phyloP scores from a whole-genome alignment of 1,140 invertebrate genomes.

The Leptopilina boulardi region DNA sequence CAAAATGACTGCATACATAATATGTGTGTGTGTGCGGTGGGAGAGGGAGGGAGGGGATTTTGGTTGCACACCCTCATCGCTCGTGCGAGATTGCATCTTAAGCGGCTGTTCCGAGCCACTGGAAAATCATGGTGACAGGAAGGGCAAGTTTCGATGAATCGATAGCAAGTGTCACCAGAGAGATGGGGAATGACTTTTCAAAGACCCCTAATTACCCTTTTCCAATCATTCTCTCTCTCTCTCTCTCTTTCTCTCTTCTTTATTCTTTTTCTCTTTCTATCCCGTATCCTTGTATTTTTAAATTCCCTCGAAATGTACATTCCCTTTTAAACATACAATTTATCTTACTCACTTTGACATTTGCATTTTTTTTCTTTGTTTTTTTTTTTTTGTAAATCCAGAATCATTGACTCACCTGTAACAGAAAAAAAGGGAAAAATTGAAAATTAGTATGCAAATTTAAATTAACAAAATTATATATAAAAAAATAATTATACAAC shows the following conservation, averaged over 20 bases:
- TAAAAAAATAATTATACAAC: not conserved
- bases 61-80: slow-evolving; percentile 35
- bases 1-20: not conserved
- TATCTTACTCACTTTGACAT: slow-evolving; percentile 5
- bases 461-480: too few species aligned
- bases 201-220: slow-evolving; percentile 22
- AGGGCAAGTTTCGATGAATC: slow-evolving; percentile 18
- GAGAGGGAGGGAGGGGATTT: slow-evolving; percentile 36
- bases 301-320: not conserved
- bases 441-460: not conserved
- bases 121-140: slow-evolving; percentile 25
- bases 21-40: too few species aligned
- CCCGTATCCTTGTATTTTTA: not conserved
- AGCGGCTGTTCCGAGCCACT: slow-evolving; percentile 22
- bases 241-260: too few species aligned
- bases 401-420: not conserved
- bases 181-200: not conserved
- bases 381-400: too few species aligned
- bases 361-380: too few species aligned
- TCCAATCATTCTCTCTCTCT: not conserved
- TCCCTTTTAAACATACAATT: not conserved
- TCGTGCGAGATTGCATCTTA: slow-evolving; percentile 33
- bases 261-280: not conserved
- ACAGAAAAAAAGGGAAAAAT: not conserved
- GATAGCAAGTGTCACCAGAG: slow-evolving; percentile 8